Base-by-base conservation (phyloP, 2,113 vertebrate genomes). In the Albula glossodonta region DNA sequence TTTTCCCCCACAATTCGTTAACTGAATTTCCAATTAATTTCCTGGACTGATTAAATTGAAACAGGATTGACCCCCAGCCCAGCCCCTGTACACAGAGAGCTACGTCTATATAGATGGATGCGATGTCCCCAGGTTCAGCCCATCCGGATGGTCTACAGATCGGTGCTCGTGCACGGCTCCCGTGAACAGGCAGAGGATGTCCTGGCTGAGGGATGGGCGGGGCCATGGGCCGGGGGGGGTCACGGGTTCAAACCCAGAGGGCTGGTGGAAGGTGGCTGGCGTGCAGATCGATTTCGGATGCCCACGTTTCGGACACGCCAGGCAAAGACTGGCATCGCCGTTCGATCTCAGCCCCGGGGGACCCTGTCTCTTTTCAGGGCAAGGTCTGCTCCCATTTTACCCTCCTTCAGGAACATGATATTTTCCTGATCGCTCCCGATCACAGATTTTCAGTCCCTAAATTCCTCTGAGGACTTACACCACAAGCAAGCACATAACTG, bases 181-280 rank as follows among this genome's bases (percentile, higher is more conserved):
- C 22, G n/a, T 74, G 70, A 74, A 74, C 70, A 74, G 31, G n/a
- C 70, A 74, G 70, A 74, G 52, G 52, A 86, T 86, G 70, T 57
- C 52, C 74, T 51, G 81, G 57, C 81, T 79, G 60, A 83, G 49
- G 70, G 56, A 86, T 78, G 66, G 53, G 53, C 57, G 57, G 57
- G 57, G 57, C 12, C 8, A 1, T 9, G 57, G 9, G 9, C 17
- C 41, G 52, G 56, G 49, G 22, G 3, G 70, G 51, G 66, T 82
- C 80, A 86, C 84, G 88, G 89, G 90, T 86, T 88, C 83, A 87
- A 41, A 91, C 89, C 91, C 87, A 86, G 31, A 87, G 78, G 91
- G 48, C 88, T 80, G 86, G 83, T 78, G 88, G 90, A 89, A 87
- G 89, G 92, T 91, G 92, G 92, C 74, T 91, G 92, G 92, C 74